A percentile compares a stretch with the other conserved stretches of the same genome.
These are phyloP conservation scores for Ischnus inquisitorius DNA, from an alignment of 2,888 invertebrate genomes.

Conservation along the genomic window DNA sequence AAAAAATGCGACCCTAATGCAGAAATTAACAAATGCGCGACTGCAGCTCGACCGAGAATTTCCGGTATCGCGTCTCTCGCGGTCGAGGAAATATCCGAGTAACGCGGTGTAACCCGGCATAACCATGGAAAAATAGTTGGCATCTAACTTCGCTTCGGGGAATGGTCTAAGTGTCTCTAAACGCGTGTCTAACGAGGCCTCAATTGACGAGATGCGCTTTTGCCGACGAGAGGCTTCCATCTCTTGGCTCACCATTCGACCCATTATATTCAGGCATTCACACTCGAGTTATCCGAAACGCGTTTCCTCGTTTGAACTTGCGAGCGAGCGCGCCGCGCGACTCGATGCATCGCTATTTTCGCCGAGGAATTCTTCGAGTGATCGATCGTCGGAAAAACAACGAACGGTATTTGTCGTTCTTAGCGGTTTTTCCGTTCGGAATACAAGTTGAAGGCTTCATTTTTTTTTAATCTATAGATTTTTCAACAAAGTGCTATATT, in stretches of 20 bases:
- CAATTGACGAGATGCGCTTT: conserved; percentile 65
- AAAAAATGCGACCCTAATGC: no score
- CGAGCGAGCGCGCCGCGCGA: neutral
- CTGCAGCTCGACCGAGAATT: conserved; percentile 26
- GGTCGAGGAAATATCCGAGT: conserved; percentile 36
- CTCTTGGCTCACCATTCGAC: conserved; percentile 17
- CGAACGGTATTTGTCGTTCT: neutral
- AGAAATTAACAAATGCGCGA: no score
- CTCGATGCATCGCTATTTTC: neutral
- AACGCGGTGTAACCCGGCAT: neutral
- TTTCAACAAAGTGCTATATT: no score
- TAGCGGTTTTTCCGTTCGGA: neutral
- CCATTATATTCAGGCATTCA: neutral
- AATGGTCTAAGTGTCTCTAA: conserved; percentile 78
- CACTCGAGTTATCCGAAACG: neutral
- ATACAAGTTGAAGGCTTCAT: neutral
- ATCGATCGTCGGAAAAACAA: neutral
- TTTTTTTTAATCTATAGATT: no score
- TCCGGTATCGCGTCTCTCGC: conserved; percentile 19
- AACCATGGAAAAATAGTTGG: neutral
- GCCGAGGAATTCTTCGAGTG: neutral
- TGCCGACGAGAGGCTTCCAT: neutral
- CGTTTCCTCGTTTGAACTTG: conserved; percentile 63
- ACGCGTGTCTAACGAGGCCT: conserved; percentile 75
- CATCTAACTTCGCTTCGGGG: conserved; percentile 18